Base-by-base conservation (phyloP, 1,140 invertebrate genomes). In the Apis cerana region DNA sequence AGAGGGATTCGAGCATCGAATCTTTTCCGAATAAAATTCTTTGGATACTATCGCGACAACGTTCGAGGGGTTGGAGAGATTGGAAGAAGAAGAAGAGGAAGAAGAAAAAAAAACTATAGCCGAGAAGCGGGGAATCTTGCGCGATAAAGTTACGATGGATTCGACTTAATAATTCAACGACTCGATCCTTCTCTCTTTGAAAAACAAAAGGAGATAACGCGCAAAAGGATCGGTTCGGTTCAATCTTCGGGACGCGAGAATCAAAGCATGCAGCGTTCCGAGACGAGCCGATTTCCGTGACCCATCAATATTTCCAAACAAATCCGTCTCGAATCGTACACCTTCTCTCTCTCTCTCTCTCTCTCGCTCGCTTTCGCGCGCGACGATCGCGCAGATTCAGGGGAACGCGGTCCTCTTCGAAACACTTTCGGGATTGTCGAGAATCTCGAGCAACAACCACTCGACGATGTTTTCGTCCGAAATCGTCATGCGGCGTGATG, bases 381-480 rank as follows among this genome's bases (percentile, higher is more conserved):
- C 69, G 21, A 23, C 27, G 56, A 71, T 72, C 17, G 56, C 58
- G 19, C 56, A 48, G 69, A 64, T 67, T 43, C 33, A 43, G 33
- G 33, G 10, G 2, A 1, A 21, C 33, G 17, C 13, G 71, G 17
- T 33, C 72, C n/a, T 67, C 54, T 17, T 58, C 71, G 80, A 43
- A 81, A 76, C 80, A 50, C 74, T 56, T 64, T 50, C 19, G 13
- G 33, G 52, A 75, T 75, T 71, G 61, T 80, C 79, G 61, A 80
- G 79, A 65, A n/a, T 59, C 64, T 82, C 64, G 71, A 80, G 58
- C 75, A 70, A 77, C 75, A 70, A 77, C 65, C 65, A 70, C 58
- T 88, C 86, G 83, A 85, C 83, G 70, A 88, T 88, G 87, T 88
- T 88, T 88, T 85, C 83, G 84, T 75, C 65, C 82, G 86, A 85